Conservation (phyloP, 2,888 invertebrate genomes). For the Agrochola litura region DNA sequence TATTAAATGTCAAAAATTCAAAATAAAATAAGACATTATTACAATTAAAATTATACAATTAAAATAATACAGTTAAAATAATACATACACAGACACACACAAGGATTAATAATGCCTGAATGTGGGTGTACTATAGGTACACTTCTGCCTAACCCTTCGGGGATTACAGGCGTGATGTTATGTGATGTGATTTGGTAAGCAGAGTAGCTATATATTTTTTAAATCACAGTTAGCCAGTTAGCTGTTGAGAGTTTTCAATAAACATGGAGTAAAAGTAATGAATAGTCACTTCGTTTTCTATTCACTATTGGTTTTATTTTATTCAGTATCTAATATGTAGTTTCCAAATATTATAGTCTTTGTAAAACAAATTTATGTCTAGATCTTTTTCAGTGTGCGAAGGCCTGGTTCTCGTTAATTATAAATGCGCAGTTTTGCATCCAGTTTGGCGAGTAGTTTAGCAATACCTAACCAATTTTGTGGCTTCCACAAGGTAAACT, state of each 20-base stretch:
- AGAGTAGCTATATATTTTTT: neutral
- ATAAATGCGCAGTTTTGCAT: conserved; percentile 15
- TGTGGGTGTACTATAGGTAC: too few relatives aligned
- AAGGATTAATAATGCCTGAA: too few relatives aligned
- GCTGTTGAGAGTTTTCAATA: neutral
- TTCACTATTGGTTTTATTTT: neutral
- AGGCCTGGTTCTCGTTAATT: conserved; percentile 6
- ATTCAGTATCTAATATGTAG: neutral
- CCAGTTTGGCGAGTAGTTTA: neutral
- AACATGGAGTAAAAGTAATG: neutral
- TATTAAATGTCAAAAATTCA: too few relatives aligned
- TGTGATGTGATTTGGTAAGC: neutral
- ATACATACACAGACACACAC: too few relatives aligned
- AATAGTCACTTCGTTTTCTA: too few relatives aligned
- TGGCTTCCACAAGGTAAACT: conserved; percentile 2
- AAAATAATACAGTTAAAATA: too few relatives aligned
- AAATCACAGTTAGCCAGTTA: neutral
- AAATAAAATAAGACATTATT: too few relatives aligned
- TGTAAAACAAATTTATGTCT: neutral
- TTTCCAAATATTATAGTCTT: neutral
- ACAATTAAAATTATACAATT: too few relatives aligned
- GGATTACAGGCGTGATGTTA: too few relatives aligned
- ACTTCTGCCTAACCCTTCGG: too few relatives aligned
- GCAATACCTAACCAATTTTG: conserved; percentile 20
- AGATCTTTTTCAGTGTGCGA: conserved; percentile 23